Base-by-base conservation (phyloP, 1,140 invertebrate species). In the Drosophila novamexicana region DNA sequence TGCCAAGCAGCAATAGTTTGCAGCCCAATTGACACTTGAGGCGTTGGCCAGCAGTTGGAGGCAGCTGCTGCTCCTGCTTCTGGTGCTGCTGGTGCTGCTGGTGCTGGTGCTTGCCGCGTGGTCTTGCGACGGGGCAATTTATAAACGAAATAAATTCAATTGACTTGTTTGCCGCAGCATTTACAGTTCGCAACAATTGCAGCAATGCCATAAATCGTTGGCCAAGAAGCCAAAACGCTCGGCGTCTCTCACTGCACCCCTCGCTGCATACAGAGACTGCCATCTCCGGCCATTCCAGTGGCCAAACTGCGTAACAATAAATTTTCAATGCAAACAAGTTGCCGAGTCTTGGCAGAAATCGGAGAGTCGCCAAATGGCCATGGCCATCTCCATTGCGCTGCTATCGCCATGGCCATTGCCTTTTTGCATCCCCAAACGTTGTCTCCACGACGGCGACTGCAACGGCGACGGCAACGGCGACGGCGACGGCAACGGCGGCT, bases 81-180 rank as follows among this genome's bases (percentile, higher is more conserved):
- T 16, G 6, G 18, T 73, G 69, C 52, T 49, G 65, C 36, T 16
- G 6, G 18, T 72, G 68, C 58, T 45, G 39, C 36, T 16, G 6
- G 18, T 73, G 69, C 52, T 49, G 65, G 22, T 29, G 22, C 22
- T 29, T 29, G 22, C 22, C 22, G 22, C 22, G 4, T 29, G 22
- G 22, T 29, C 22, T 62, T 80, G 53, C 62, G 54, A 74, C 53
- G 44, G 67, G 74, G 84, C 85, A 90, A 90, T 89, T 89, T 89
- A 89, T 89, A 89, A 89, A 89, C 84, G 84, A 89, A 89, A 89
- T 89, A 89, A 89, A 89, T 89, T 89, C 84, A 89, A 89, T 89
- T 89, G 84, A 89, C 84, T 89, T 89, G 85, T 89, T 89, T 89
- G 85, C 81, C 75, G 85, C 84, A 84, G 84, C 84, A 89, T 89